Base-by-base conservation (phyloP, 2,888 invertebrate genomes). In the Synergus umbraculus region DNA sequence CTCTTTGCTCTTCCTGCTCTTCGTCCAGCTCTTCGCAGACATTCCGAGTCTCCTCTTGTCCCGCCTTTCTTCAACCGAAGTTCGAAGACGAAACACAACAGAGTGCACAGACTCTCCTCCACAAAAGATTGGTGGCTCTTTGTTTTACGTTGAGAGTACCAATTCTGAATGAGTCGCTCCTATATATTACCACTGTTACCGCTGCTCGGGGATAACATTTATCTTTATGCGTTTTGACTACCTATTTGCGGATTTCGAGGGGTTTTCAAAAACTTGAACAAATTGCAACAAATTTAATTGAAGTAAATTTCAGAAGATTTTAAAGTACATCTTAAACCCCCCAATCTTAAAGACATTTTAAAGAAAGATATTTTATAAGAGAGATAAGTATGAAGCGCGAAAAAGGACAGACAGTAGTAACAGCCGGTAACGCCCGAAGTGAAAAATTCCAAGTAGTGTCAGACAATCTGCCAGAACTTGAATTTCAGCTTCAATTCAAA, bases 1-100 rank as follows among this genome's bases (percentile, higher is more conserved):
- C 60, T 76, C 77, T 82, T 78, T 76, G 79, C 77, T 80, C 79
- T 76, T 67, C 58, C 60, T 43, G 44, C 77, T 73, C 77, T 43
- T 60, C 54, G 15, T 41, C 13, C 41, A 73, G 54, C 37, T 76
- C 37, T 54, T 41, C 41, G 37, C 73, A 73, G 73, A 73, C 73
- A 73, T 73, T 46, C 77, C 60, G 41, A 44, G 60, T 13, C 77
- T 12, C 76, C 77, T 79, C 69, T 64, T 66, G 63, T 78, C 65
- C 58, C 73, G 64, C 67, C 79, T 60, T 73, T 78, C 49, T 79
- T 54, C 12, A 54, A 54, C 15, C 54, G 10, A 73, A 73, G 54
- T 73, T 73, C 73, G 73, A 73, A 73, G 69, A 73, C 73, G 73
- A 73, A 73, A 73, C 54, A 73, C 73, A 73, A 54, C 73, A 54